A percentile compares a stretch with the other conserved stretches of the same genome.
phyloP scores from a whole-genome alignment of 2,797 vertebrate species.

The Bufotes viridis region DNA sequence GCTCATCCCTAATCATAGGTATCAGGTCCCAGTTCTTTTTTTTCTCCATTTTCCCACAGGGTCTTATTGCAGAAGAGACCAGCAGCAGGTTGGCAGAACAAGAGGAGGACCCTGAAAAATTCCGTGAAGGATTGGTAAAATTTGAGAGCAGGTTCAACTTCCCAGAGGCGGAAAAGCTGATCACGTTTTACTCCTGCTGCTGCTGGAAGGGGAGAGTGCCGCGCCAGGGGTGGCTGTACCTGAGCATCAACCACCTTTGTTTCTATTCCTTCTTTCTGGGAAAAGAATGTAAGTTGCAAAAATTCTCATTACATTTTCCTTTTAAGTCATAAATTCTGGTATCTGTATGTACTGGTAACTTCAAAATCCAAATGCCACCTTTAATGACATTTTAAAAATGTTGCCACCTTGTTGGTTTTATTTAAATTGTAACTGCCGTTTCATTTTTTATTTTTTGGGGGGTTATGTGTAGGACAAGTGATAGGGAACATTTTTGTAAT shows the following conservation, averaged over 20 bases:
- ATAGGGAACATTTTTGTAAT: no score
- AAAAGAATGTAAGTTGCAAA: slow-evolving; percentile 86
- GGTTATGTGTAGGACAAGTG: no score
- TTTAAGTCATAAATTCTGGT: no score
- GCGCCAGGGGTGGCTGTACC: slow-evolving; percentile 95
- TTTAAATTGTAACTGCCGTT: no score
- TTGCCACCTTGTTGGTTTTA: no score
- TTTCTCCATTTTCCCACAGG: slow-evolving; percentile 72
- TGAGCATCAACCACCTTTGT: slow-evolving; percentile 95
- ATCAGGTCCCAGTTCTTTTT: neutral
- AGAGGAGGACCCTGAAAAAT: slow-evolving; percentile 91
- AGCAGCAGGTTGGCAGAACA: slow-evolving; percentile 86
- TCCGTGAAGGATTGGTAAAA: slow-evolving; percentile 88
- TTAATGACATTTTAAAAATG: no score
- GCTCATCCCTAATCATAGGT: neutral
- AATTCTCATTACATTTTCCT: no score
- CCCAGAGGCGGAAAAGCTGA: slow-evolving; percentile 88
- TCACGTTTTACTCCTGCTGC: slow-evolving; percentile 93
- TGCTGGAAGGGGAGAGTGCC: slow-evolving; percentile 96
- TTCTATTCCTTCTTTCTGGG: slow-evolving; percentile 98
- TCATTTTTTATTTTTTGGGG: no score
- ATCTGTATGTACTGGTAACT: no score
- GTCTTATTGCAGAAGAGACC: slow-evolving; percentile 92
- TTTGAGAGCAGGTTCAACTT: slow-evolving; percentile 92
- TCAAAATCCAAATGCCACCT: no score